Evolutionary conservation across 2,113 vertebrate genomes (phyloP), one percentile per base, ranked within the genome.

Genomic region (Cromileptes altivelis): DNA sequence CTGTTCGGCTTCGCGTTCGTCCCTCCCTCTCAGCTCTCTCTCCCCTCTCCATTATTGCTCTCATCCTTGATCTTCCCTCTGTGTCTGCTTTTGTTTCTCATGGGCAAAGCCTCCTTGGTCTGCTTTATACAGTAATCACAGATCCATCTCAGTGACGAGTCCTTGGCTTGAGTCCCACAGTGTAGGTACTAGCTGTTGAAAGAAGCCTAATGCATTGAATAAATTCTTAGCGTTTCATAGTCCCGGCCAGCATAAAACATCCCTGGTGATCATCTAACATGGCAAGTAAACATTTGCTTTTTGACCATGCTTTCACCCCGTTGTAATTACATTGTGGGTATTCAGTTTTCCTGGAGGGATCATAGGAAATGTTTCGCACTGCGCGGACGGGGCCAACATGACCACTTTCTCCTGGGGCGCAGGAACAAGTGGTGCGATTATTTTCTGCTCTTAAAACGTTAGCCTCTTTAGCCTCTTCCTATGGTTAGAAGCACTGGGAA

Each of bases 61-160:
- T 75, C 77, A 82, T 88, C 83, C 83, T 86, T 63, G 82, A 87
- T 90, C 84, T 80, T 85, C 64, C 52, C 25, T 76, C 74, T 45
- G 37, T 62, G 61, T 76, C 85, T 89, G 64, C 82, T 74, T 88
- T 86, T 90, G 81, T 88, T 84, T 86, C 81, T 90, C 47, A 4
- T 56, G 78, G 77, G 83, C 69, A 64, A 68, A 85, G 49, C 49
- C 80, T 82, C 77, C 62, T 64, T 71, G 56, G 62, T 80, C 82
- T 77, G 42, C 62, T 76, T 87, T 73, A 75, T 76, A 80, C 67
- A 61, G 75, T 81, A 87, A 90, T 87, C 87, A 86, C 78, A 80
- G 70, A 89, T 84, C 55, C 49, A 45, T 85, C 62, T 60, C 63
- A 37, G 42, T 65, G 75, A 86, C 83, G 70, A 63, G 72, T 50